phyloP scores from a whole-genome alignment of 2,888 invertebrate genomes.

The Catocala sponsa region DNA sequence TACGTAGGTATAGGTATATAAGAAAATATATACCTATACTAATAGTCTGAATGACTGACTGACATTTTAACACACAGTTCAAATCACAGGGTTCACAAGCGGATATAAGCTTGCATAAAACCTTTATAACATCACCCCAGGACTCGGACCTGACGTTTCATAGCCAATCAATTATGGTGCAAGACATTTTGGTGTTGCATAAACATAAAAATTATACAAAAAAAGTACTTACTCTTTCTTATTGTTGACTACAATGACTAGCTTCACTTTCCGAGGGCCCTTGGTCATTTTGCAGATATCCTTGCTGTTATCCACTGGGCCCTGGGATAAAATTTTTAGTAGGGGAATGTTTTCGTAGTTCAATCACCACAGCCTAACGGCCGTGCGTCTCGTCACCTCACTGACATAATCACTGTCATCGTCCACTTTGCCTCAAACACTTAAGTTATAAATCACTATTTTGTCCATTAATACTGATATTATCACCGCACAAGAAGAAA shows the following conservation, averaged over 20 bases:
- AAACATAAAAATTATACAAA: slow-evolving; percentile 4
- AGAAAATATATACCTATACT: too few relatives aligned
- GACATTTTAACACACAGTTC: too few relatives aligned
- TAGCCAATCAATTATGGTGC: too few relatives aligned
- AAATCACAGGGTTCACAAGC: too few relatives aligned
- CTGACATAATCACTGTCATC: slow-evolving; percentile 69
- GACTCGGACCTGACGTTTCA: too few relatives aligned
- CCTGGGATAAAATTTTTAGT: slow-evolving; percentile 84
- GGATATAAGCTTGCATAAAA: too few relatives aligned
- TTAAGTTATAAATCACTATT: slow-evolving; percentile 62
- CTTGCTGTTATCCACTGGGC: slow-evolving; percentile 80
- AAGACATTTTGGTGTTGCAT: too few relatives aligned
- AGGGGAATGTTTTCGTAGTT: slow-evolving; percentile 82
- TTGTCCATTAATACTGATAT: slow-evolving; percentile 68
- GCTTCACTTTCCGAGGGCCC: slow-evolving; percentile 88
- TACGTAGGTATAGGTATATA: too few relatives aligned
- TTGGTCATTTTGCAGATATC: slow-evolving; percentile 87
- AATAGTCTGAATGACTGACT: too few relatives aligned
- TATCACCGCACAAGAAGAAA: slow-evolving; percentile 51
- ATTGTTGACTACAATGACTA: slow-evolving; percentile 89
- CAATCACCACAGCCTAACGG: slow-evolving; percentile 73
- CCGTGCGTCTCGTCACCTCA: slow-evolving; percentile 75
- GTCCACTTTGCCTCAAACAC: slow-evolving; percentile 66
- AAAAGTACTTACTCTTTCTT: slow-evolving; percentile 86
- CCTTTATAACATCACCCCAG: too few relatives aligned